Conservation (phyloP, 2,888 invertebrate genomes). For the Aleiodes testaceus region DNA sequence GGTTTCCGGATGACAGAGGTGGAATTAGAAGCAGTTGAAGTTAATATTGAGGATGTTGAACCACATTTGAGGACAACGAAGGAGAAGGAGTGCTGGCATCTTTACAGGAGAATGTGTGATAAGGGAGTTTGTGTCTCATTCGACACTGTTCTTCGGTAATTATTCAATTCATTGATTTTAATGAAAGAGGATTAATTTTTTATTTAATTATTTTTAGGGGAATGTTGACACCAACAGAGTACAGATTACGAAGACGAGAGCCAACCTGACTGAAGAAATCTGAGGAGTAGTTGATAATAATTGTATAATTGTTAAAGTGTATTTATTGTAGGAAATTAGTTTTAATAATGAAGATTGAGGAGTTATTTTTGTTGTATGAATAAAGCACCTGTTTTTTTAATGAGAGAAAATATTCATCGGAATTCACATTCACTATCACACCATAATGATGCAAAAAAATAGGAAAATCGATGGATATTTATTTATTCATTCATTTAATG, state of each 20-base stretch:
- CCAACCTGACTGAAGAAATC: conserved; percentile 44
- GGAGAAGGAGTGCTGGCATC: conserved; percentile 81
- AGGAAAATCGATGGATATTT: background rate
- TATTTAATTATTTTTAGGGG: conserved; percentile 72
- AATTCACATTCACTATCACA: background rate
- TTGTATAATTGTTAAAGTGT: conserved; percentile 21
- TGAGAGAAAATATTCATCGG: background rate
- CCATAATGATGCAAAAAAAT: background rate
- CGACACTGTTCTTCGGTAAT: conserved; percentile 78
- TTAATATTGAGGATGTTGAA: conserved; percentile 66
- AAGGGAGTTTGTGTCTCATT: conserved; percentile 81
- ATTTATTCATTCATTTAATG: too few species aligned
- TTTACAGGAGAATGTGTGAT: conserved; percentile 80
- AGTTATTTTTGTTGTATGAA: conserved; percentile 35
- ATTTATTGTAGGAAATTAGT: conserved; percentile 14
- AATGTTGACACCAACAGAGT: conserved; percentile 83
- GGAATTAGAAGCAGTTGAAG: conserved; percentile 47
- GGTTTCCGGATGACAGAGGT: conserved; percentile 12
- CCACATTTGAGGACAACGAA: conserved; percentile 75
- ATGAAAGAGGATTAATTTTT: conserved; percentile 25
- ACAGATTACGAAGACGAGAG: conserved; percentile 77
- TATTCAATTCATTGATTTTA: background rate
- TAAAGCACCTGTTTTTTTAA: conserved; percentile 26
- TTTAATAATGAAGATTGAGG: conserved; percentile 17
- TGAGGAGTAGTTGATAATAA: background rate